These are phyloP conservation scores for Paradisaea rubra DNA, from an alignment of 2,113 vertebrate species.

Conservation along the genomic window DNA sequence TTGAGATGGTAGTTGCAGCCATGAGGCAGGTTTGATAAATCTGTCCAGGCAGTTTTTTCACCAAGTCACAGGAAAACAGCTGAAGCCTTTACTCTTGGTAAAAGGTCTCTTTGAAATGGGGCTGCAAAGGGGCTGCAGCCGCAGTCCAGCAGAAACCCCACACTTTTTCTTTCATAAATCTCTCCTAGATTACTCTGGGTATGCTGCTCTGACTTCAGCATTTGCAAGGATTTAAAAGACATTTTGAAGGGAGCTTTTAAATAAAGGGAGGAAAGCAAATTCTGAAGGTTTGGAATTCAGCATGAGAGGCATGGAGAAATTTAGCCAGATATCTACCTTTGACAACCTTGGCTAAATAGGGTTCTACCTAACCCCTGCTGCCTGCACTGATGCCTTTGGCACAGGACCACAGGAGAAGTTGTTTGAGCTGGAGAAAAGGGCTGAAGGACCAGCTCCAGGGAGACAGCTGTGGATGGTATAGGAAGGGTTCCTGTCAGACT, in stretches of 20 bases:
- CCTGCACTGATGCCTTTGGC: not conserved
- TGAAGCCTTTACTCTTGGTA: not conserved
- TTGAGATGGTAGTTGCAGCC: not conserved
- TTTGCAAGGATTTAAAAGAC: not conserved
- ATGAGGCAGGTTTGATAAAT: not conserved
- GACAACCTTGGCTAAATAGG: not conserved
- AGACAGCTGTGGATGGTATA: not conserved
- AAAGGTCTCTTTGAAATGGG: not conserved
- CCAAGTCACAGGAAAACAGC: not conserved
- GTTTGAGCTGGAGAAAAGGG: not conserved
- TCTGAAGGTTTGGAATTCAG: not conserved
- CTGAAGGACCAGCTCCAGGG: not conserved
- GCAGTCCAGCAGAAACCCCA: not conserved
- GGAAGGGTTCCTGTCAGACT: not conserved
- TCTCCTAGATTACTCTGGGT: not conserved
- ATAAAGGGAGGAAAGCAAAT: not conserved
- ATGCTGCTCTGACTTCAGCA: not conserved
- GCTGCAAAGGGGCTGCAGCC: not conserved
- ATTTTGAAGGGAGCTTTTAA: not conserved
- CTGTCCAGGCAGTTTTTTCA: not conserved
- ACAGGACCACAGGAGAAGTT: not conserved
- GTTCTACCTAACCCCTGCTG: not conserved
- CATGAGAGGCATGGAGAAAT: not conserved
- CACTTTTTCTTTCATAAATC: not conserved
- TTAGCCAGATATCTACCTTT: not conserved